Evolutionary conservation across 2,888 invertebrate genomes (phyloP), one percentile per base, ranked within the genome.

Genomic region (Hecatera dysodea): DNA sequence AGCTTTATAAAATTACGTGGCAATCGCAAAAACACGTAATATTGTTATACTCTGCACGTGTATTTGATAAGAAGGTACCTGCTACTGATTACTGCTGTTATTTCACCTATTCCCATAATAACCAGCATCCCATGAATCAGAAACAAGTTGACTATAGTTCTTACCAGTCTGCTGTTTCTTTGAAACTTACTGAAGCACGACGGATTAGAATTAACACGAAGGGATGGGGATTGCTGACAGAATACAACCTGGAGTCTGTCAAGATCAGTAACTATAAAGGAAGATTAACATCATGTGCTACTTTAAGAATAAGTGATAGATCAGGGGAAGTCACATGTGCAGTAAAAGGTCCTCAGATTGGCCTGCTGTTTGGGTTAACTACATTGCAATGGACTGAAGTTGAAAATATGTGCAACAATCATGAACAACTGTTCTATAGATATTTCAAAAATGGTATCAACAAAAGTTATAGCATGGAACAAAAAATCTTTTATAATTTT

Each of bases 401-500:
- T 42, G 95, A 96, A 87, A 87, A 88, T 46, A 81, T 95, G 67
- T 93, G 93, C 80, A 81, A 75, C 55, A 74, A 79, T 69, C 87
- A 84, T 39, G 89, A 92, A n/a, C 95, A 96, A 81, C 76, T 96
- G 15, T 96, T 94, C 85, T 96, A 95, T 75, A 92, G 96, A 86
- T 91, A 93, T 80, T 96, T 96, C 79, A 95, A 93, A 86, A 86
- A 92, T 80, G 96, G 96, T 7, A 70, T 96, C 4, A 91, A 89
- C 65, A 89, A 86, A 72, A 90, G 81, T 63, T 94, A 92, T 78
- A 85, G 81, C 44, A 88, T 82, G 77, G 93, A 95, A 83, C 94
- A 96, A 86, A 93, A 93, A 83, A 70, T 95, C 48, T 96, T 96
- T 88, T 96, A 96, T 84, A 91, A 94, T 78, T 96, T 95, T 83